A percentile compares a stretch with the other conserved stretches of the same genome.
phyloP scores from a whole-genome alignment of 1,140 invertebrate species.

The Dendrolimus kikuchii region DNA sequence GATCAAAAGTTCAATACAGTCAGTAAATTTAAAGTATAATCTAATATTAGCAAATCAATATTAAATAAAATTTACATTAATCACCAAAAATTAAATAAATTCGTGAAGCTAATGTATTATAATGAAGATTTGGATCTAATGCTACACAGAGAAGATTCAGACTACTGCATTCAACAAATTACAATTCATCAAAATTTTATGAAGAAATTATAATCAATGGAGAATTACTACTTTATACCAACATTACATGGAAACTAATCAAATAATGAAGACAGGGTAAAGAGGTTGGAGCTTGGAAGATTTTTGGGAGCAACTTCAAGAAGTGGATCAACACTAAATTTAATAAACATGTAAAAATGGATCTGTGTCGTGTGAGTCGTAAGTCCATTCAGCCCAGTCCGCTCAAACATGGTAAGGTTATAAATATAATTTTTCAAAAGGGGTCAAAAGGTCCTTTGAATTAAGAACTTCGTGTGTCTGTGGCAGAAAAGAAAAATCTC shows the following conservation, averaged over 20 bases:
- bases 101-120: no score
- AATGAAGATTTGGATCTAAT: no score
- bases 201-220: no score
- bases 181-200: no score
- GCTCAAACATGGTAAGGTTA: constrained; percentile 47
- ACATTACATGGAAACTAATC: not conserved
- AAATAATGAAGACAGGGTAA: not conserved
- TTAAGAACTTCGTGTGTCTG: constrained; percentile 18
- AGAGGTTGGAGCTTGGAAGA: not conserved
- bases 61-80: no score
- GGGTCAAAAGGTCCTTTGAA: constrained; percentile 45
- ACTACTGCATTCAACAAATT: no score
- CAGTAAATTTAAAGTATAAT: not conserved
- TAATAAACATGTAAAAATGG: constrained; percentile 6
- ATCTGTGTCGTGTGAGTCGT: constrained; percentile 24
- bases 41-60: not conserved
- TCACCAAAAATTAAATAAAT: no score
- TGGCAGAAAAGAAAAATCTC: not conserved
- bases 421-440: constrained; percentile 7
- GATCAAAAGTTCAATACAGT: not conserved
- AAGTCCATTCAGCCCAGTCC: constrained; percentile 60
- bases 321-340: constrained; percentile 1
- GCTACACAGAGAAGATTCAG: no score
- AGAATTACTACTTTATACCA: no score
- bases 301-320: not conserved